Base-by-base conservation (phyloP, 2,888 invertebrate species). In the Cantharis nigra region DNA sequence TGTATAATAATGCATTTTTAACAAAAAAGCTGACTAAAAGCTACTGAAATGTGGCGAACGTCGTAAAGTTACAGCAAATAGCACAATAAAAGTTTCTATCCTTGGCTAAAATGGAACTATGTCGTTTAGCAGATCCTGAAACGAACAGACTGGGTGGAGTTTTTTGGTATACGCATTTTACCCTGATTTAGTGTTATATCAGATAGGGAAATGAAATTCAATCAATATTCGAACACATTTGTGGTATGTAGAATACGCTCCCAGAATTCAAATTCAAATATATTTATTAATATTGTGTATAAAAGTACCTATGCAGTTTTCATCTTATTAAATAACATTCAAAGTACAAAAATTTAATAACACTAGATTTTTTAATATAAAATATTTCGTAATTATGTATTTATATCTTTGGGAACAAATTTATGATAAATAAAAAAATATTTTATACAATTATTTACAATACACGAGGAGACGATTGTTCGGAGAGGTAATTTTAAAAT, bases 101-200 rank as follows among this genome's bases (percentile, higher is more conserved):
- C 74, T 74, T 49, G 72, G 69, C 74, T 74, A 69, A 26, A 74
- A 74, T 69, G 70, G 74, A 69, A 74, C 74, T 67, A 26, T 67
- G 65, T 74, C 74, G 69, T 69, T 74, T 74, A 77, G 71, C 71
- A 77, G 67, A 74, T 74, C 69, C 74, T 69, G 76, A 76, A 71
- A 76, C 74, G 74, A 77, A 77, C 77, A 65, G 69, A 69, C 73
- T 71, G 74, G 77, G 74, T 69, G 74, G 77, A 74, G 77, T 74
- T 72, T 71, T 67, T 67, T 73, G 74, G 71, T 77, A 30, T 74
- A 74, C 74, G 74, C 71, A 71, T 77, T 77, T 77, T 77, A 74
- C 74, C 69, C 77, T 77, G 77, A 77, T 77, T 77, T 77, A 77
- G 63, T 77, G 74, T 74, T 77, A 77, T 77, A 67, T 74, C 77